Evolutionary conservation across 2,797 vertebrate genomes (phyloP), one percentile per base, ranked within the genome.

Genomic region (Nyctalus aviator): DNA sequence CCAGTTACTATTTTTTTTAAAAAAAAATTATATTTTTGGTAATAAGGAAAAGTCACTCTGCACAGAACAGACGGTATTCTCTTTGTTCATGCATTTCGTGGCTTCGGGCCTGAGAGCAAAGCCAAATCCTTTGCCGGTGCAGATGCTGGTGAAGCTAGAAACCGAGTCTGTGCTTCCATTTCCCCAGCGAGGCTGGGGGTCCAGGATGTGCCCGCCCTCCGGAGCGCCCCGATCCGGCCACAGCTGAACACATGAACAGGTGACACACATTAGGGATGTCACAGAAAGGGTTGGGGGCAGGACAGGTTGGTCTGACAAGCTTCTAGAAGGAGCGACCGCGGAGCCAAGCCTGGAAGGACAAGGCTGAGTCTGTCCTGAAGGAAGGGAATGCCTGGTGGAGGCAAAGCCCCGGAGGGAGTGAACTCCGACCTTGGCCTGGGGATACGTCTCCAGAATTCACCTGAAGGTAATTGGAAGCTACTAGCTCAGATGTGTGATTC

Each of bases 61-160:
- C 90, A 91, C 44, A 62, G 94, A 97, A 95, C 97, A 97, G 96
- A 96, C 84, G 87, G 95, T 90, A 88, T 96, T 95, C 82, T 89
- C 93, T 94, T 91, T 91, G 94, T 94, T 92, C 92, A 25, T 77
- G 64, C 14, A 1, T 84, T 95, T 50, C 9, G 32, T 92, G 96
- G 95, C 95, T 96, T 57, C 6, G 0, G 82, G 95, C 93, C 96
- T 86, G 88, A 93, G 76, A 81, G 53, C 0, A 7, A 48, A 94
- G 96, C 94, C 94, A 97, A 93, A 50, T 59, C 21, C 35, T 84
- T 77, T 62, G 90, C 66, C 71, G 48, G n/a, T 55, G n/a, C 94
- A 92, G 81, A 79, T 66, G 86, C 76, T 35, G 13, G 0, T 62
- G 88, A 77, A 84, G 48, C 81, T 41, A 81, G 64, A 82, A 72